Base-by-base conservation (phyloP, 1,140 invertebrate genomes). In the Idris sp. region DNA sequence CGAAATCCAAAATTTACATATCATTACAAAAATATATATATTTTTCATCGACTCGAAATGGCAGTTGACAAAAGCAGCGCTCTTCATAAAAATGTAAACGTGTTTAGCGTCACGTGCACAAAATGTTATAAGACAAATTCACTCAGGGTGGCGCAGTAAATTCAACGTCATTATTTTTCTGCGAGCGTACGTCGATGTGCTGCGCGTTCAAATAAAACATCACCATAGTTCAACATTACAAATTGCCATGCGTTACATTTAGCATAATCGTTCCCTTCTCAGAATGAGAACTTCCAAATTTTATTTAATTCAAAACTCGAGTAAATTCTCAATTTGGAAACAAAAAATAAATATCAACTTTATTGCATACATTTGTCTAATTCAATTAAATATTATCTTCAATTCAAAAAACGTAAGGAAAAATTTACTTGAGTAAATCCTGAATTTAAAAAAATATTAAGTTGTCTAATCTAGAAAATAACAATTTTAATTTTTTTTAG, bases 81-180 rank as follows among this genome's bases (percentile, higher is more conserved):
- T 38, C 31, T 28, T 46, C n/a, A 36, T 59, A 59, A 46, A 59
- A 46, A 59, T 46, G 54, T 59, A 46, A 59, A 46, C 31, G 18
- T 30, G 35, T 2, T 36, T 22, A 6, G 14, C 41, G 10, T 46
- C 41, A 28, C 31, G 54, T 36, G 41, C 54, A 59, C 46, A 36
- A 44, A 46, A 59, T 59, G 22, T 59, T 46, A 28, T 36, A 59
- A 59, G 40, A 41, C 30, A 46, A 59, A 59, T 46, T 59, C 31
- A 59, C 53, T 46, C 31, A 36, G 54, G 9, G 19, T 10, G n/a
- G 4, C 38, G 30, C 18, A 44, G 53, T 58, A 44, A 58, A 58
- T 38, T 44, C 22, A 8, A 7, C 14, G 40, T 22, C 31, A 59
- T 59, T 59, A 59, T 59, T 59, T 58, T 59, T 59, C 41, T 16